These are phyloP conservation scores for Amitus sp. DNA, from an alignment of 2,888 invertebrate species.

Conservation along the genomic window DNA sequence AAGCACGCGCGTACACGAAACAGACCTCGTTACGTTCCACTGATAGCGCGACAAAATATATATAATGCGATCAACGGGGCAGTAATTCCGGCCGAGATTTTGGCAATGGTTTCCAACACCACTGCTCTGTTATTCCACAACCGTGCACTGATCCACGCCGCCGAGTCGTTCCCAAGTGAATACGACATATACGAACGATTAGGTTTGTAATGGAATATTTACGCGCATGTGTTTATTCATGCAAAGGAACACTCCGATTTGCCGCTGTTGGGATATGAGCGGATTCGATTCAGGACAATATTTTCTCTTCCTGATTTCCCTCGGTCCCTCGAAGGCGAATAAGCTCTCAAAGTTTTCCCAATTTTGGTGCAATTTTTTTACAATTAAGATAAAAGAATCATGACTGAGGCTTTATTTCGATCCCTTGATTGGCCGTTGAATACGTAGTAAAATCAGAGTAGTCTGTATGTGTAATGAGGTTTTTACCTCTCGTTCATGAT, in stretches of 20 bases:
- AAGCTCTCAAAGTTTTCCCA: too few species aligned
- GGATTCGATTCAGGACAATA: slow-evolving; percentile 29
- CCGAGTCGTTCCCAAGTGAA: slow-evolving; percentile 36
- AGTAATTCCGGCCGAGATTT: slow-evolving; percentile 52
- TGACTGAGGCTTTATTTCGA: too few species aligned
- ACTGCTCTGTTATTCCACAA: slow-evolving; percentile 39
- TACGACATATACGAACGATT: slow-evolving; percentile 37
- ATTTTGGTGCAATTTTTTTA: too few species aligned
- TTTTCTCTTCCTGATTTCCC: too few species aligned
- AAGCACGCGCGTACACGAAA: slow-evolving; percentile 15
- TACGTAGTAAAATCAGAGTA: too few species aligned
- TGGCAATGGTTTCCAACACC: slow-evolving; percentile 46
- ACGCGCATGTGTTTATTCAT: slow-evolving; percentile 38
- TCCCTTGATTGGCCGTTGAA: too few species aligned
- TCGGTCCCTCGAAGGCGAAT: too few species aligned
- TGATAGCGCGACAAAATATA: slow-evolving; percentile 41
- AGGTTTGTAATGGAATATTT: slow-evolving; percentile 40
- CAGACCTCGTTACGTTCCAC: slow-evolving; percentile 27
- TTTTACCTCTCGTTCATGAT: too few species aligned
- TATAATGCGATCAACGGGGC: slow-evolving; percentile 48
- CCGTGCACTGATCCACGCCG: slow-evolving; percentile 40
- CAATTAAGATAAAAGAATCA: too few species aligned
- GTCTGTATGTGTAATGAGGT: too few species aligned
- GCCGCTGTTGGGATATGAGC: slow-evolving; percentile 31
- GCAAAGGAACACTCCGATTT: slow-evolving; percentile 34